Percentiles rank a stretch among this genome's conserved stretches.
These are phyloP conservation scores for Falco punctatus DNA, from an alignment of 2,113 vertebrate species.

Conservation along the genomic window DNA sequence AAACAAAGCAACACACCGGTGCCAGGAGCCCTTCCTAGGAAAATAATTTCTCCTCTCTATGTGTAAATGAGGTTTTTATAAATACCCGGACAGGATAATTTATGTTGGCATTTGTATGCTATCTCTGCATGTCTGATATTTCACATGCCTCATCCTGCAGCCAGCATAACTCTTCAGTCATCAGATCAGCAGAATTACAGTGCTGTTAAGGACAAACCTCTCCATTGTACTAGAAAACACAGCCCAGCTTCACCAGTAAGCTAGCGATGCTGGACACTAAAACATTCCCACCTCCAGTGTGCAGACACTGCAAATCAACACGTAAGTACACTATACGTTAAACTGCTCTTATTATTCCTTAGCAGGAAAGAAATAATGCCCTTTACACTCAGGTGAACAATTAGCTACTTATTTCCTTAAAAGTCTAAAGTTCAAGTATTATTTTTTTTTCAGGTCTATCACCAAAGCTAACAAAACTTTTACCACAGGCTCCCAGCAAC, in stretches of 20 bases:
- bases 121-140: accelerated
- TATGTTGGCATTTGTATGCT: neutral
- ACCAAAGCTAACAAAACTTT: neutral
- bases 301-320: neutral
- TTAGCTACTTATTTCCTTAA: neutral
- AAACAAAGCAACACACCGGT: neutral
- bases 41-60: neutral
- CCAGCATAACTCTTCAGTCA: neutral
- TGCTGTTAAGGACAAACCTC: neutral
- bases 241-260: neutral
- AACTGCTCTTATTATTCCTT: neutral
- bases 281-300: neutral
- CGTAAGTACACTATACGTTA: accelerated
- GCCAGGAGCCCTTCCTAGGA: neutral
- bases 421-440: neutral
- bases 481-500: accelerated
- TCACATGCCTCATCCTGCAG: neutral
- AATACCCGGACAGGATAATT: neutral
- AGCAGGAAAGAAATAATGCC: neutral
- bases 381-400: neutral
- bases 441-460: neutral
- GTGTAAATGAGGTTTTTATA: neutral
- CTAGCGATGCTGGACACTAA: neutral
- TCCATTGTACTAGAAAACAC: neutral
- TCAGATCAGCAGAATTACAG: neutral